Evolutionary conservation across 1,140 invertebrate species (phyloP).

Genomic region (Pseudomyrmex gracilis): DNA sequence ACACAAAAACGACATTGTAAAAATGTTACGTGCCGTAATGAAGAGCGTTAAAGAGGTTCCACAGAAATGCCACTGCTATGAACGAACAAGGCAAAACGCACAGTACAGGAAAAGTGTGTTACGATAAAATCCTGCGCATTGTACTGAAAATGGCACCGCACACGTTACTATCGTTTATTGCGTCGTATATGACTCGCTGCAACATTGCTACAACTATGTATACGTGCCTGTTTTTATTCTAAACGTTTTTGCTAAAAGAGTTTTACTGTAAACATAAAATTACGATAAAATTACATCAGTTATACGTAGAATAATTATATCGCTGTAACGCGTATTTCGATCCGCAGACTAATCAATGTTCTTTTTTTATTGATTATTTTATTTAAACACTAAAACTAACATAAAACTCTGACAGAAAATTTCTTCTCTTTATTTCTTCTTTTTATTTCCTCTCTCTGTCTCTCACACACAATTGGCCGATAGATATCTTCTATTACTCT

Average conservation of each 20-base stretch:
- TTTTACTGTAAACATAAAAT: background rate
- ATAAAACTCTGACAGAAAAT: background rate
- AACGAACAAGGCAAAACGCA: slow-evolving; percentile 21
- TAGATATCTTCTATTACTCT: slow-evolving; percentile 15
- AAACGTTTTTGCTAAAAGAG: no score
- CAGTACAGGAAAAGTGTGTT: slow-evolving; percentile 50
- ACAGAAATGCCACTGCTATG: background rate
- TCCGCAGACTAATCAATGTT: background rate
- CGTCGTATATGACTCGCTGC: background rate
- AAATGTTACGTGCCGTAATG: slow-evolving; percentile 43
- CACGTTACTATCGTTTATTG: slow-evolving; percentile 12
- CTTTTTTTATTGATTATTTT: no score
- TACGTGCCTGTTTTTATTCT: background rate
- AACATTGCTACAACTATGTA: background rate
- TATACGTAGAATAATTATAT: background rate
- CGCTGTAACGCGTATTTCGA: background rate
- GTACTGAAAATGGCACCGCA: slow-evolving; percentile 18
- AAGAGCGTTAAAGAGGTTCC: slow-evolving; percentile 38
- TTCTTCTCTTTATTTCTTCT: no score
- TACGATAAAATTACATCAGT: background rate
- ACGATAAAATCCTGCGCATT: slow-evolving; percentile 41
- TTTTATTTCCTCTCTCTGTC: no score
- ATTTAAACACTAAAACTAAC: background rate
- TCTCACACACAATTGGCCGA: slow-evolving; percentile 19
- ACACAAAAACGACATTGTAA: slow-evolving; percentile 39